Conservation (phyloP, 1,140 invertebrate genomes). For the Papilio helenus region DNA sequence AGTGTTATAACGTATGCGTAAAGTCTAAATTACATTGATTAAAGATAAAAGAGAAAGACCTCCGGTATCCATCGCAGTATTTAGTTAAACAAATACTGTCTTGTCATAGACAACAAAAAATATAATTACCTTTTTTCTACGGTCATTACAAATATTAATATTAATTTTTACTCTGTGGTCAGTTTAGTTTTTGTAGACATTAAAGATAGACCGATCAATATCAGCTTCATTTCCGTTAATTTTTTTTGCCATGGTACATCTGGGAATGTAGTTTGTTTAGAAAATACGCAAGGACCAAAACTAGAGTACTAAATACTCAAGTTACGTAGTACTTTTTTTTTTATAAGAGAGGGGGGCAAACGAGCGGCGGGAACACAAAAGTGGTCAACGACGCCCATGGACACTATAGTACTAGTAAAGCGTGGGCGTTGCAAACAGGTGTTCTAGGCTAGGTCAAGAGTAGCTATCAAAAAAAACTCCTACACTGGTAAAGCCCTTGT, state of each 20-base stretch:
- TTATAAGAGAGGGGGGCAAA: too few relatives aligned
- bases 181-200: slow-evolving; percentile 43
- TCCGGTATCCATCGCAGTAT: slow-evolving; percentile 8
- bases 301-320: too few relatives aligned
- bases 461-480: too few relatives aligned
- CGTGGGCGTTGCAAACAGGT: too few relatives aligned
- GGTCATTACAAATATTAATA: slow-evolving; percentile 8
- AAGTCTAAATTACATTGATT: slow-evolving; percentile 1
- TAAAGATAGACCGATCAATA: slow-evolving; percentile 10
- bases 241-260: background rate
- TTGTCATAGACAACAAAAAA: slow-evolving; percentile 16
- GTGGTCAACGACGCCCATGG: too few relatives aligned
- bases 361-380: too few relatives aligned
- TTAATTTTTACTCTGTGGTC: slow-evolving; percentile 40
- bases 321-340: too few relatives aligned
- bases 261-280: too few relatives aligned
- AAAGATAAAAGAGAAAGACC: background rate
- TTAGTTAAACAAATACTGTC: slow-evolving; percentile 25
- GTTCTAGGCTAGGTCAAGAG: too few relatives aligned
- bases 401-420: too few relatives aligned
- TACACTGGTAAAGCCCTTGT: too few relatives aligned
- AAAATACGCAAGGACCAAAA: too few relatives aligned
- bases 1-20: background rate
- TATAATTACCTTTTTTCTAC: slow-evolving; percentile 22
- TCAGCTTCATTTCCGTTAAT: background rate